A percentile compares a stretch with the other conserved stretches of the same genome.
phyloP scores from a whole-genome alignment of 2,888 invertebrate genomes.

The Dendrolimus houi region DNA sequence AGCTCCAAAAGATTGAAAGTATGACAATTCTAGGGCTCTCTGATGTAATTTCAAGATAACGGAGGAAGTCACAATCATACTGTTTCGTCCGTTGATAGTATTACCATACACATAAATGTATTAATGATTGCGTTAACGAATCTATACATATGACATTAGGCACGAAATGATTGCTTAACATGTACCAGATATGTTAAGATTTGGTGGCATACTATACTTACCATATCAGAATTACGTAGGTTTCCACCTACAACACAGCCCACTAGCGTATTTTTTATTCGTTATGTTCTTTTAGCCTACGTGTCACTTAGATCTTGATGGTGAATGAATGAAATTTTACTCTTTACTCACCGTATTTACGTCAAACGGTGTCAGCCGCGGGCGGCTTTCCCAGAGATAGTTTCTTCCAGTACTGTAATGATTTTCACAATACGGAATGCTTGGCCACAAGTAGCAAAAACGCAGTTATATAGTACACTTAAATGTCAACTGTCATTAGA shows the following conservation, averaged over 20 bases:
- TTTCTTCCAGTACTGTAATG: constrained; percentile 25
- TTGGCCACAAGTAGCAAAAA: neutral
- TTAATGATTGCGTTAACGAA: too few species aligned
- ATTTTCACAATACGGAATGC: neutral
- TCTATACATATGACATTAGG: neutral
- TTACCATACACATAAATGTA: neutral
- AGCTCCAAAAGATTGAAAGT: neutral
- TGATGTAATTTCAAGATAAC: neutral
- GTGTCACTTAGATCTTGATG: constrained; percentile 48
- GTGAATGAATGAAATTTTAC: constrained; percentile 33
- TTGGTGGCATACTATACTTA: constrained; percentile 55
- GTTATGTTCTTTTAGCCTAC: constrained; percentile 48
- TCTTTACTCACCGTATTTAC: constrained; percentile 58
- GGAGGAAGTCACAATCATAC: constrained; percentile 1
- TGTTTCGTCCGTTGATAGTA: neutral
- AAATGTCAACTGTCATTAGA: constrained; percentile 32
- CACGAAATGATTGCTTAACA: constrained; percentile 2
- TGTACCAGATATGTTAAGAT: constrained; percentile 41
- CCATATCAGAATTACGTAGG: constrained; percentile 61
- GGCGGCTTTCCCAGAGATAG: constrained; percentile 47
- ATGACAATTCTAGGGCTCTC: neutral
- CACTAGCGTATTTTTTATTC: constrained; percentile 56
- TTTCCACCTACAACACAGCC: constrained; percentile 62
- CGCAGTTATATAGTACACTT: neutral
- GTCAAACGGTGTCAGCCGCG: constrained; percentile 41